Evolutionary conservation across 2,113 vertebrate species (phyloP).

Genomic region (Rhynchopsitta pachyrhyncha): DNA sequence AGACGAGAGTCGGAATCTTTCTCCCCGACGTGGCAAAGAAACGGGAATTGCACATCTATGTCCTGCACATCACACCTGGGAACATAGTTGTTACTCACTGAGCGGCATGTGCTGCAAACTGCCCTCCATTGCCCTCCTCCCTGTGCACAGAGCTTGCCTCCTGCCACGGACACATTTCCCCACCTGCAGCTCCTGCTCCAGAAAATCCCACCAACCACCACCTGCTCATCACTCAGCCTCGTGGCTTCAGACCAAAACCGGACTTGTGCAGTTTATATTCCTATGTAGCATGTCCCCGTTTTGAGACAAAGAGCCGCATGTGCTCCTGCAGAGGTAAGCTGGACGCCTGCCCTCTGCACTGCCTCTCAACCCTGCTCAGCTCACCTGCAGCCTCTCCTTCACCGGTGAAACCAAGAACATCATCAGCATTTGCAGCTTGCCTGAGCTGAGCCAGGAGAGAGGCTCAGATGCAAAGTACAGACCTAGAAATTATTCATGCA

Average conservation of each 20-base stretch:
- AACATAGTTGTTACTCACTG: neutral
- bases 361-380: neutral
- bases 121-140: rapidly evolving
- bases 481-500: neutral
- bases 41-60: rapidly evolving
- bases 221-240: rapidly evolving
- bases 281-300: rapidly evolving
- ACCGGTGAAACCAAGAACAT: rapidly evolving
- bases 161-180: neutral
- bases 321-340: neutral
- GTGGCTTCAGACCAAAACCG: neutral
- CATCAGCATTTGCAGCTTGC: neutral
- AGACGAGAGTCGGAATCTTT: neutral
- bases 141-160: neutral
- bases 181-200: neutral
- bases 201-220: neutral
- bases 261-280: neutral
- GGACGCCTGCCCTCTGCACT: neutral
- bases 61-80: neutral
- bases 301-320: neutral
- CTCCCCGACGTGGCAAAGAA: neutral
- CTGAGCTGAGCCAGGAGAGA: neutral
- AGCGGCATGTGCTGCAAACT: neutral
- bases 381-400: neutral
- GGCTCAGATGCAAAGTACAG: neutral